Evolutionary conservation across 2,797 vertebrate genomes (phyloP), one percentile per base, ranked within the genome.

Genomic region (Pangasius sanitwongsei): DNA sequence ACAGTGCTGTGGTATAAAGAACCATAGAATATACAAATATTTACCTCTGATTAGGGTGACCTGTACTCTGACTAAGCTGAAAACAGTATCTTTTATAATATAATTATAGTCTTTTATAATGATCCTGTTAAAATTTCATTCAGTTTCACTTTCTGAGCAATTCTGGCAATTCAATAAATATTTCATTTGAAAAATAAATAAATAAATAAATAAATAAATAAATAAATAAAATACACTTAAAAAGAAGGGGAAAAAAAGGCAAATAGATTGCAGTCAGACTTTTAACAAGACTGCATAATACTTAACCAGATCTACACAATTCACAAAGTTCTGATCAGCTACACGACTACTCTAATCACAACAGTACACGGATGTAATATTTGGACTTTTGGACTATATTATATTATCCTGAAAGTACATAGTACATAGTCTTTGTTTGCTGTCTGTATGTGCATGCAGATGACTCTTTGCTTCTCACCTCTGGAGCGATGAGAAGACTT

Each of bases 31-130:
- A 77, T 48, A 75, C 41, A 77, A 53, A 77, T 53, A n/a, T 53
- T 53, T 59, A 57, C 53, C 53, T 81, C 18, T 16, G 90, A 92
- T 91, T 93, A 87, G 55, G 75, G 41, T 31, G 41, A 86, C 63
- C 83, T 55, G 61, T 59, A 34, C n/a, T n/a, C 37, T 67, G 57
- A 75, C 69, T 50, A 34, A 87, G 78, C 31, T 86, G n/a, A 86
- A 53, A 86, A 89, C 69, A 83, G 44, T 48, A 87, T 88, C 57
- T 83, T 85, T 89, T 41, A 48, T 31, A 80, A 84, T 48, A 48
- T 7, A 48, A 7, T 48, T 48, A 31, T n/a, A 75, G 69, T 44
- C 41, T 2, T 61, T 75, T 82, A 31, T 15, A 89, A 89, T 57
- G 3, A 77, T 13, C 25, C 23, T 72, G 48, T 82, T 34, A 34